These are phyloP conservation scores for Brachionus angularis DNA, from an alignment of 1,140 invertebrate genomes.

Conservation along the genomic window DNA sequence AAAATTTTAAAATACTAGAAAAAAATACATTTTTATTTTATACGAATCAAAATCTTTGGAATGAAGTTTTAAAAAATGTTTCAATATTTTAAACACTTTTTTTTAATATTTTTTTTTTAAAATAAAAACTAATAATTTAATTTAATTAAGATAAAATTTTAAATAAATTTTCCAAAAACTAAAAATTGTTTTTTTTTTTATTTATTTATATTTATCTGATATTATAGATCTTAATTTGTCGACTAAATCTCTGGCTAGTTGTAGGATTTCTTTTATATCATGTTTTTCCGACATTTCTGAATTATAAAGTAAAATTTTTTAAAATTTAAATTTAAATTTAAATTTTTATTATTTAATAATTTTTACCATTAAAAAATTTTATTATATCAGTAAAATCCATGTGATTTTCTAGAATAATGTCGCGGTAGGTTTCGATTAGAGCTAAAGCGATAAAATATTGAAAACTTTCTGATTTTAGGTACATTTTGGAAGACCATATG, in stretches of 20 bases:
- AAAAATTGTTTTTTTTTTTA: no score
- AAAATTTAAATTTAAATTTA: neutral
- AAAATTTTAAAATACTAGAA: no score
- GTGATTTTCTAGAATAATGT: constrained; percentile 43
- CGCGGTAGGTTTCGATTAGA: constrained; percentile 28
- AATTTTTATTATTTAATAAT: neutral
- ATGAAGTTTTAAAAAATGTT: no score
- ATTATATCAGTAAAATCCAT: constrained; percentile 44
- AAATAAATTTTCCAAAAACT: no score
- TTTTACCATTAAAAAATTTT: constrained; percentile 42
- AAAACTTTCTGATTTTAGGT: constrained; percentile 17
- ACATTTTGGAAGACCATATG: neutral
- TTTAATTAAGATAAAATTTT: no score
- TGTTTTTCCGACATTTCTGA: constrained; percentile 91
- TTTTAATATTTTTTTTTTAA: no score
- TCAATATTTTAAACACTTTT: no score
- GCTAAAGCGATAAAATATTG: constrained; percentile 33
- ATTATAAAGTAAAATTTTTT: constrained; percentile 54
- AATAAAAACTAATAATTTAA: no score
- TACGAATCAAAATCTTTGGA: no score
- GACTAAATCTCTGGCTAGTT: constrained; percentile 75
- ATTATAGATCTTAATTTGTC: constrained; percentile 80
- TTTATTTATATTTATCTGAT: constrained; percentile 63
- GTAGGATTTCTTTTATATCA: constrained; percentile 74
- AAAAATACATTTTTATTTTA: no score